phyloP scores from a whole-genome alignment of 2,888 invertebrate genomes.

The Noctua fimbriata region DNA sequence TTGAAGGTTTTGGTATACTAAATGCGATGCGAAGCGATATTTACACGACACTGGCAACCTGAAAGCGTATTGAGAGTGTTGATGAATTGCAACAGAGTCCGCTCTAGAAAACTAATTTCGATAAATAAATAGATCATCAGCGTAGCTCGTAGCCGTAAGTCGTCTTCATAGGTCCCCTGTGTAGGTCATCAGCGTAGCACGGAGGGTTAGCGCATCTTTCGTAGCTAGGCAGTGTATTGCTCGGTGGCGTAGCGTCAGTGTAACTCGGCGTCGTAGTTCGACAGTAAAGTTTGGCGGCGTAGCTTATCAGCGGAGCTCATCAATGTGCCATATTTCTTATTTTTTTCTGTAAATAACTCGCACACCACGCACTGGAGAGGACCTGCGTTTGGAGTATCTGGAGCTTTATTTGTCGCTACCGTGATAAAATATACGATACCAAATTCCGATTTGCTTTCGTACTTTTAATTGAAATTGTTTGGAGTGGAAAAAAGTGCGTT shows the following conservation, averaged over 20 bases:
- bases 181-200: not conserved
- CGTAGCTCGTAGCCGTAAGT: not conserved
- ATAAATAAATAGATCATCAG: not conserved
- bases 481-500: not conserved
- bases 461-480: constrained; percentile 19
- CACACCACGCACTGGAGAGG: not conserved
- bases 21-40: not conserved
- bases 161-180: not conserved
- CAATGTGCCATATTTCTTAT: too few species aligned
- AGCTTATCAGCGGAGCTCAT: not conserved
- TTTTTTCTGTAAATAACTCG: not conserved
- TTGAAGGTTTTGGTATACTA: not conserved
- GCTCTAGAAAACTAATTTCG: not conserved
- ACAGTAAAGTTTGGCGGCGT: not conserved
- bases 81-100: not conserved
- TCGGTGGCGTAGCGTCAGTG: not conserved
- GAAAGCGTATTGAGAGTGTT: not conserved
- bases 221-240: not conserved
- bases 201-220: not conserved
- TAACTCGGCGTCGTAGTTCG: not conserved
- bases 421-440: constrained; percentile 13
- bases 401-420: not conserved
- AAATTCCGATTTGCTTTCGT: constrained; percentile 16
- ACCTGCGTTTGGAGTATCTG: not conserved
- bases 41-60: not conserved